Evolutionary conservation across 2,888 invertebrate genomes (phyloP).

Genomic region (Polydrusus pterygomalis): DNA sequence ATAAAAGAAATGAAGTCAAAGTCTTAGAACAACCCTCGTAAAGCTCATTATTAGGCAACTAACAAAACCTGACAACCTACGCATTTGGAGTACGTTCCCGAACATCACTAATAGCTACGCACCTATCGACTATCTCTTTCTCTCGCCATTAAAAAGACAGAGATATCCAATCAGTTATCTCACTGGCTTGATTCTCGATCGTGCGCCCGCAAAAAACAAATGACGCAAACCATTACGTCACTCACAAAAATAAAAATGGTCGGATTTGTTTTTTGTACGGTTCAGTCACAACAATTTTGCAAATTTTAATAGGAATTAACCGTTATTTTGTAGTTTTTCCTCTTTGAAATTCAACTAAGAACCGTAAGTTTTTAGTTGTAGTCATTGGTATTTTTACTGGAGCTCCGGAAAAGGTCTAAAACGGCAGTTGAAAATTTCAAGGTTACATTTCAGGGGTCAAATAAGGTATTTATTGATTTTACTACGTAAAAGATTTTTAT

Average conservation of each 20-base stretch:
- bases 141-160: background rate
- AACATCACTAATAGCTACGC: background rate
- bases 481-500: slow-evolving; percentile 52
- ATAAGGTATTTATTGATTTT: slow-evolving; percentile 55
- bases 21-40: background rate
- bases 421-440: slow-evolving; percentile 49
- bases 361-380: slow-evolving; percentile 32
- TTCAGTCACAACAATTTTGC: slow-evolving; percentile 35
- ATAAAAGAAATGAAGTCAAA: background rate
- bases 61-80: background rate
- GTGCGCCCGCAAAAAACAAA: slow-evolving; percentile 41
- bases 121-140: background rate
- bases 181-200: background rate
- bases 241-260: slow-evolving; percentile 58
- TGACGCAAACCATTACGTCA: slow-evolving; percentile 58
- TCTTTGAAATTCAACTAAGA: slow-evolving; percentile 11
- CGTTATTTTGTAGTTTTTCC: slow-evolving; percentile 7
- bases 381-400: background rate
- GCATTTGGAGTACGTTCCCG: background rate
- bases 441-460: slow-evolving; percentile 56
- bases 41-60: background rate
- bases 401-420: slow-evolving; percentile 10
- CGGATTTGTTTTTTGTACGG: slow-evolving; percentile 53
- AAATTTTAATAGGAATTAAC: slow-evolving; percentile 26
- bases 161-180: background rate